Conservation (phyloP, 1,140 invertebrate species). For the Manduca sexta region DNA sequence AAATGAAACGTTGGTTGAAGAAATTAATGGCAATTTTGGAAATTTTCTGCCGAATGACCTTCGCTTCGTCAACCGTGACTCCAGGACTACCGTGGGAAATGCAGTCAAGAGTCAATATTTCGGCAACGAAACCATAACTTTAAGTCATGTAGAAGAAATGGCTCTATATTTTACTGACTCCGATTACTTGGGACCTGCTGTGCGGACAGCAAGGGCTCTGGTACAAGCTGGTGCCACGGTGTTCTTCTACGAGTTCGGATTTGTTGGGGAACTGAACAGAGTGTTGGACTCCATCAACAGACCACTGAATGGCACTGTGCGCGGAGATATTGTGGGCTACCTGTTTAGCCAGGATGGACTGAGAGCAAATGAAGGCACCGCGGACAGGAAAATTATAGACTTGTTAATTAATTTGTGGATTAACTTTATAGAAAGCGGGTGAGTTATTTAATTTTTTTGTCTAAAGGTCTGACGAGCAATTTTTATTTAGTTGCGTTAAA, state of each 20-base stretch:
- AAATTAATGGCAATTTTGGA: slow-evolving; percentile 29
- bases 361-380: slow-evolving; percentile 1
- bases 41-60: slow-evolving; percentile 42
- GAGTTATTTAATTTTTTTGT: slow-evolving; percentile 16
- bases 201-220: slow-evolving; percentile 33
- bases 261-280: slow-evolving; percentile 26
- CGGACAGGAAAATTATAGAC: slow-evolving; percentile 20
- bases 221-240: slow-evolving; percentile 31
- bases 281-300: slow-evolving; percentile 10
- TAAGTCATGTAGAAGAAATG: slow-evolving; percentile 18
- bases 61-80: slow-evolving; percentile 18
- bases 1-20: slow-evolving; percentile 19
- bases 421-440: slow-evolving; percentile 44
- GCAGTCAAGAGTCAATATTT: slow-evolving; percentile 40
- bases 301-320: slow-evolving; percentile 22
- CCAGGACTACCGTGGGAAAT: slow-evolving; percentile 18
- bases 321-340: slow-evolving; percentile 34
- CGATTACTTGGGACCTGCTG: slow-evolving; percentile 33
- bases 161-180: slow-evolving; percentile 39
- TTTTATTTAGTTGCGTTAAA: too few relatives aligned
- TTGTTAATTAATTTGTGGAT: slow-evolving; percentile 34
- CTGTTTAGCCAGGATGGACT: slow-evolving; percentile 28
- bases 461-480: too few relatives aligned
- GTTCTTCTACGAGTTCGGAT: slow-evolving; percentile 51
- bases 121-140: slow-evolving; percentile 21